Evolutionary conservation across 1,140 invertebrate genomes (phyloP).

Genomic region (Drosophila littoralis): DNA sequence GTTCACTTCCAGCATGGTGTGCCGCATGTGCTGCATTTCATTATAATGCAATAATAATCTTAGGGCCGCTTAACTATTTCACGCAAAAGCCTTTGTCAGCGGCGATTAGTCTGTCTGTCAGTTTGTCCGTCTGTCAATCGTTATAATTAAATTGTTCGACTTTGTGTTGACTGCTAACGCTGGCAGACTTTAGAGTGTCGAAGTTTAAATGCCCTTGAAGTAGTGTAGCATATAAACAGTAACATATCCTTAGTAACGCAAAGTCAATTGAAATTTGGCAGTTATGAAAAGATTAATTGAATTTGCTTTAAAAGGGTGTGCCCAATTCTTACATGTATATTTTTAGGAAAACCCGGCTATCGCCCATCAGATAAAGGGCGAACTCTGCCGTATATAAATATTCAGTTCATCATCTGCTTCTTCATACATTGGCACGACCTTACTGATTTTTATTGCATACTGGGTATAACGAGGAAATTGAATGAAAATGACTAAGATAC

Average conservation of each 20-base stretch:
- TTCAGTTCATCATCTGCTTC: too few relatives aligned
- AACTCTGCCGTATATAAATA: too few relatives aligned
- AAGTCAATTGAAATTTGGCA: too few relatives aligned
- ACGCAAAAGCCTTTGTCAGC: conserved; percentile 49
- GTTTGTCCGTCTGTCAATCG: conserved; percentile 41
- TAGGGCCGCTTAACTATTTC: conserved; percentile 58
- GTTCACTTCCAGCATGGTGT: conserved; percentile 4
- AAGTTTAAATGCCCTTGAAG: too few relatives aligned
- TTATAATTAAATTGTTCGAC: conserved; percentile 51
- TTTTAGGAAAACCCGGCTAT: too few relatives aligned
- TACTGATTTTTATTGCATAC: background rate
- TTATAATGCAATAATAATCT: conserved; percentile 44
- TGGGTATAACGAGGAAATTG: background rate
- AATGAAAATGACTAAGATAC: background rate
- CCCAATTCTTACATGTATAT: too few relatives aligned
- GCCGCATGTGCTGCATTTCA: conserved; percentile 56
- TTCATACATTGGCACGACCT: too few relatives aligned
- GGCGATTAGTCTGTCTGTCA: conserved; percentile 35
- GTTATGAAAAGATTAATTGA: too few relatives aligned
- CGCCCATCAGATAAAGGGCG: background rate
- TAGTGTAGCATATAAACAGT: too few relatives aligned
- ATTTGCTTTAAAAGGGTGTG: too few relatives aligned
- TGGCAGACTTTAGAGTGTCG: too few relatives aligned
- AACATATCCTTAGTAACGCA: too few relatives aligned
- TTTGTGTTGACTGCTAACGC: conserved; percentile 10